Conservation (phyloP, 2,797 vertebrate genomes). For the Rhinella marina region DNA sequence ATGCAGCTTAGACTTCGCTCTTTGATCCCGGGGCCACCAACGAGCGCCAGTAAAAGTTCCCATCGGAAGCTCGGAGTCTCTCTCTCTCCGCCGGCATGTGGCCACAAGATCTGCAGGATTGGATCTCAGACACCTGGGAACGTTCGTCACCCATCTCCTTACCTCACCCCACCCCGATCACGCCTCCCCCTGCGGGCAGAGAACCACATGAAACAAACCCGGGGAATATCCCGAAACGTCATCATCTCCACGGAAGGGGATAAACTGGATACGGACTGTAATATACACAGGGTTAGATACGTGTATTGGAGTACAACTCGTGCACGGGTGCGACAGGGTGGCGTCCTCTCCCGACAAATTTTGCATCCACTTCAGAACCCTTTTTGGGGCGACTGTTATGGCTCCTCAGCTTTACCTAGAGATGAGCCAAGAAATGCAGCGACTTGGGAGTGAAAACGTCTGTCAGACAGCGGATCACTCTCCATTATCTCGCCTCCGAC, state of each 20-base stretch:
- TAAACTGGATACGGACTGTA: not conserved
- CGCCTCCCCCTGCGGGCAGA: conserved; percentile 42
- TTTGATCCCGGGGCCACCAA: too few relatives aligned
- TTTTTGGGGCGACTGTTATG: not conserved
- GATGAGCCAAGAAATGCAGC: too few relatives aligned
- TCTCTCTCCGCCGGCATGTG: conserved; percentile 8
- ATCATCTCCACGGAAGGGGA: not conserved
- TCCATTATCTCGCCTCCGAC: not conserved
- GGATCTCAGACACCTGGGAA: conserved; percentile 51
- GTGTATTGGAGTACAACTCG: not conserved
- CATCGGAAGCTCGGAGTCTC: not conserved
- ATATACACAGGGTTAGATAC: not conserved
- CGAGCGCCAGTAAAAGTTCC: too few relatives aligned
- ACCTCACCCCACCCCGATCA: conserved; percentile 39
- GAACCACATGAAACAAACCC: conserved; percentile 34
- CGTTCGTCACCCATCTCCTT: conserved; percentile 42
- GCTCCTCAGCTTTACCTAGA: not conserved
- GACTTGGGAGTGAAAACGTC: too few relatives aligned
- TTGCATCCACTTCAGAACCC: too few relatives aligned
- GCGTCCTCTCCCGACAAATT: too few relatives aligned
- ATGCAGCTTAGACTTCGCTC: too few relatives aligned
- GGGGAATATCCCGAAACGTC: conserved; percentile 34
- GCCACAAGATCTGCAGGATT: conserved; percentile 37
- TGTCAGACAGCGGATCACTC: not conserved
- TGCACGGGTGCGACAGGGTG: not conserved